These are phyloP conservation scores for Pogona vitticeps DNA, from an alignment of 2,113 vertebrate species.

Conservation along the genomic window DNA sequence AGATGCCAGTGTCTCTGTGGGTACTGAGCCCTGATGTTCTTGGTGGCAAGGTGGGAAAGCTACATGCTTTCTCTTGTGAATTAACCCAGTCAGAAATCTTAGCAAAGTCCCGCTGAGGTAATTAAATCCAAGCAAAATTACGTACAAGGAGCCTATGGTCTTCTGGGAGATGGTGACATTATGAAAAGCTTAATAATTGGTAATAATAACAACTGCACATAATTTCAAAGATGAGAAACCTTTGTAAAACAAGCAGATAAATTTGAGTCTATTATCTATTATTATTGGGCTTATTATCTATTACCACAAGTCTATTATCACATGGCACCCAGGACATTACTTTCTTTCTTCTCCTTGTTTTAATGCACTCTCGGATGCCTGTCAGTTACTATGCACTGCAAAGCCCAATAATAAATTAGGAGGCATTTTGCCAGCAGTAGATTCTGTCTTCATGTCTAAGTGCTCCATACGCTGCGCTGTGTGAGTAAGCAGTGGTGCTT, in stretches of 20 bases:
- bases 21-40: too few species aligned
- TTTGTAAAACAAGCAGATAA: background rate
- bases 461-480: conserved; percentile 3
- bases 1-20: too few species aligned
- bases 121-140: conserved; percentile 12
- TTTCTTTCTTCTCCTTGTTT: background rate
- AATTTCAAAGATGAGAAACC: background rate
- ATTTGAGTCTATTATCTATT: conserved; percentile 10
- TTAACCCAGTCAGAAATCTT: background rate
- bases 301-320: background rate
- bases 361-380: background rate
- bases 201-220: conserved; percentile 16
- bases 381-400: background rate
- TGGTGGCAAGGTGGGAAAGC: too few species aligned
- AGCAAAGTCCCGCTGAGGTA: background rate
- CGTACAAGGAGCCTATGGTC: background rate
- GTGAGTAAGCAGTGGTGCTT: conserved; percentile 32
- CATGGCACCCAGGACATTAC: background rate
- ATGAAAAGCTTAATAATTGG: conserved; percentile 31
- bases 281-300: background rate
- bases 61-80: background rate
- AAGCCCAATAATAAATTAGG: background rate
- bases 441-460: conserved; percentile 6
- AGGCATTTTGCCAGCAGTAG: background rate
- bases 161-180: background rate